Conservation (phyloP, 2,113 vertebrate species). For the Nothoprocta pentlandii region DNA sequence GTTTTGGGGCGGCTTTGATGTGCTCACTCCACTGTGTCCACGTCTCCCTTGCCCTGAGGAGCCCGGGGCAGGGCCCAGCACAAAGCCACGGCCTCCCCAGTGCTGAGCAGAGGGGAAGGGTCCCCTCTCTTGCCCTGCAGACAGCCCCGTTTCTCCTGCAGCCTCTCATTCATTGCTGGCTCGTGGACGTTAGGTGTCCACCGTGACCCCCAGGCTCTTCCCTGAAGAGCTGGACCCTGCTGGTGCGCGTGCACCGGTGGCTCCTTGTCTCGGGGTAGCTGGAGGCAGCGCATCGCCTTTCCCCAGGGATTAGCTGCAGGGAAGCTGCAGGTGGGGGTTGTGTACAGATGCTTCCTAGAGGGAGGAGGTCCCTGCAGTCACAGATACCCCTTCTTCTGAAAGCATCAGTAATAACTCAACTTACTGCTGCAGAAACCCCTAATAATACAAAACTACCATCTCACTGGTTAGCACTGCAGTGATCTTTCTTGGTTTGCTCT, state of each 20-base stretch:
- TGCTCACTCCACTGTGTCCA: background rate
- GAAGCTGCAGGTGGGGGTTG: background rate
- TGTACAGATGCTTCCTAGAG: accelerated
- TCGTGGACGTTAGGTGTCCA: background rate
- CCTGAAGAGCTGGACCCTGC: background rate
- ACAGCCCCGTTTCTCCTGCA: background rate
- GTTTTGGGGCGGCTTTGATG: background rate
- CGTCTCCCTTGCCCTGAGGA: background rate
- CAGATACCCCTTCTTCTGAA: background rate
- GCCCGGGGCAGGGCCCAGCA: background rate
- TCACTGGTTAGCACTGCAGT: background rate
- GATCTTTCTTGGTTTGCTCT: background rate
- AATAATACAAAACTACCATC: background rate
- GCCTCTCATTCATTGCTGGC: background rate
- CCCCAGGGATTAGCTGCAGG: background rate
- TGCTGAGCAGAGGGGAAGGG: background rate
- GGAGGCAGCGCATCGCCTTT: background rate
- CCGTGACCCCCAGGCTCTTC: background rate
- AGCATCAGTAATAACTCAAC: background rate
- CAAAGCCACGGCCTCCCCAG: background rate
- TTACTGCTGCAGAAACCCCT: background rate
- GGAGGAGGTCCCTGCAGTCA: background rate
- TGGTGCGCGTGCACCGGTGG: background rate
- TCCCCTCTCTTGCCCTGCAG: background rate
- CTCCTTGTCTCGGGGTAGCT: background rate